Conservation (phyloP, 2,797 vertebrate species). For the Cossypha polioptera region DNA sequence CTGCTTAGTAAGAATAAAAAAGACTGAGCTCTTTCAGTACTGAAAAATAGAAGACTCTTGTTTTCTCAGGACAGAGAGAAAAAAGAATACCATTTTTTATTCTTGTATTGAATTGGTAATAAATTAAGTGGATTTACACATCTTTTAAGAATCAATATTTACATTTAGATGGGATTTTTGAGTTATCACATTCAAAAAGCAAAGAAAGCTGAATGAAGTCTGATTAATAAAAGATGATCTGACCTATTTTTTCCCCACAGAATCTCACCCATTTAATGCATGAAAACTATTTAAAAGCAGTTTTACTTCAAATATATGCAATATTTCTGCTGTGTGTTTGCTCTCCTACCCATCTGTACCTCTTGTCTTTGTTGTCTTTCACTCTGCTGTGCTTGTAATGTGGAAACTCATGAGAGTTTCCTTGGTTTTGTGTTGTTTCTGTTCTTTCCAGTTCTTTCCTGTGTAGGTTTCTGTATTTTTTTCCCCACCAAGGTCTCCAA, state of each 20-base stretch:
- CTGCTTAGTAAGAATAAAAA: background rate
- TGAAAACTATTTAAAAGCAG: background rate
- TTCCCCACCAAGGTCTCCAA: background rate
- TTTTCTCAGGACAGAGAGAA: background rate
- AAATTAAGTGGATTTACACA: background rate
- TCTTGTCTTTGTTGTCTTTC: background rate
- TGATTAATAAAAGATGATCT: constrained; percentile 20
- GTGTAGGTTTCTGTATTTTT: background rate
- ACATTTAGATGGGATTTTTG: background rate
- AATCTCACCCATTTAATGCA: background rate
- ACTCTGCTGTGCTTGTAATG: background rate
- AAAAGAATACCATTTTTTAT: background rate
- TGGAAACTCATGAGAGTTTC: background rate
- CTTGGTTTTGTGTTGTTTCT: background rate
- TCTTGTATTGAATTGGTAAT: background rate
- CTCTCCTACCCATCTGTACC: background rate
- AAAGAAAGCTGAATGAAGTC: constrained; percentile 6
- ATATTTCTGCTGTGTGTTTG: background rate
- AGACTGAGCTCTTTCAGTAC: background rate
- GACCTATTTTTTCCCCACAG: background rate
- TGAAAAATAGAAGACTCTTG: background rate
- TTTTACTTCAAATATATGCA: background rate
- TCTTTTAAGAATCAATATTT: background rate
- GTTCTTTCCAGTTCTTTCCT: background rate
- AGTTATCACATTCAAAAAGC: background rate